These are phyloP conservation scores for Torymus tubicola DNA, from an alignment of 2,888 invertebrate species.

Conservation along the genomic window DNA sequence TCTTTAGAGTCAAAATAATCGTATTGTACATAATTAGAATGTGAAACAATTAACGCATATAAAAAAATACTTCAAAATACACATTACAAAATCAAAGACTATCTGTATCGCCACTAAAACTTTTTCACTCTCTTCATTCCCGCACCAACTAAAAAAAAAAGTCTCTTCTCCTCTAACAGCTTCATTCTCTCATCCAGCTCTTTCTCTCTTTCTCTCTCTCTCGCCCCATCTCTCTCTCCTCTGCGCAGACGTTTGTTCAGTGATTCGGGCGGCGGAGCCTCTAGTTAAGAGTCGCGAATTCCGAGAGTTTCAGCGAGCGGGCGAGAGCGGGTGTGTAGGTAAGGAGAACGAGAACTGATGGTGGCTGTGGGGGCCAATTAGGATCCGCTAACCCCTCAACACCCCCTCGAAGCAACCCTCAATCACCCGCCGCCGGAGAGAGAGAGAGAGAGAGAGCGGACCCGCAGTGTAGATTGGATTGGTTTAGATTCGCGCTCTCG, in stretches of 20 bases:
- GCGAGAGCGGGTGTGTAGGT: slow-evolving; percentile 6
- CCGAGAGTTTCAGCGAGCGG: slow-evolving; percentile 12
- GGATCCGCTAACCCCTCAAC: slow-evolving; percentile 68
- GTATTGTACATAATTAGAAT: no score
- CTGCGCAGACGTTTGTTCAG: slow-evolving; percentile 61
- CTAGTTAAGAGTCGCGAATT: slow-evolving; percentile 66
- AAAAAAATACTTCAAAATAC: no score
- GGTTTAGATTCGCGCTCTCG: slow-evolving; percentile 69
- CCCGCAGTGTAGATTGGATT: slow-evolving; percentile 71
- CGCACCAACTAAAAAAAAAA: background rate
- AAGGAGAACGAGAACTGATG: slow-evolving; percentile 58
- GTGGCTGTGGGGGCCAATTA: slow-evolving; percentile 70
- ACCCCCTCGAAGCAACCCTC: slow-evolving; percentile 65
- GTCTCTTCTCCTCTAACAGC: background rate
- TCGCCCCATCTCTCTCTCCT: background rate
- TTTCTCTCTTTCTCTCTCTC: background rate
- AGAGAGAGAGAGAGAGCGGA: slow-evolving; percentile 53
- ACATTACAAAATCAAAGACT: no score
- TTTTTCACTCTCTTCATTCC: background rate
- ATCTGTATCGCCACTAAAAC: no score
- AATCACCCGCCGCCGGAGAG: slow-evolving; percentile 55
- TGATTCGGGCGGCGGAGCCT: slow-evolving; percentile 61
- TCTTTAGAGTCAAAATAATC: no score
- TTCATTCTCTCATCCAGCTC: slow-evolving; percentile 4
- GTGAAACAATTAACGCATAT: no score